Percentiles rank a stretch among this genome's conserved stretches.
phyloP scores from a whole-genome alignment of 2,888 invertebrate genomes.

The Zygogramma bicolorata region DNA sequence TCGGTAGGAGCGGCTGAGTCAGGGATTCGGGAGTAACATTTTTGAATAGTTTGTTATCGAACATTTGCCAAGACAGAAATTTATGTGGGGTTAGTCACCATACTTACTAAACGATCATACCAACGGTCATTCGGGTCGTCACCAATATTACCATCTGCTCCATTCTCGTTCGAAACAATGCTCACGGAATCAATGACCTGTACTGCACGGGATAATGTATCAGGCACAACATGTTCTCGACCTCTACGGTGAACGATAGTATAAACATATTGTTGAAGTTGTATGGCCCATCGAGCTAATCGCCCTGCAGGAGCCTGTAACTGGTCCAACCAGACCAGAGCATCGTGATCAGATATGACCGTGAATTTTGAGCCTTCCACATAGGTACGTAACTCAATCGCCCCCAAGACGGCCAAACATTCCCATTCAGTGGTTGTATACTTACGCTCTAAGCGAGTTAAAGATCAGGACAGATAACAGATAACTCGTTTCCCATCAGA shows the following conservation, averaged over 20 bases:
- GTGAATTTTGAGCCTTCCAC: background rate
- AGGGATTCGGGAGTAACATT: background rate
- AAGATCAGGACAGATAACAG: background rate
- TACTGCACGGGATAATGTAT: slow-evolving; percentile 34
- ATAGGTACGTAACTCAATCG: background rate
- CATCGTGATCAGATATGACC: background rate
- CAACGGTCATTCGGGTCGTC: background rate
- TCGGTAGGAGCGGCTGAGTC: background rate
- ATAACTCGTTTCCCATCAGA: background rate
- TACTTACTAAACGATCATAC: background rate
- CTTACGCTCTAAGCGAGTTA: background rate
- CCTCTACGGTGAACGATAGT: slow-evolving; percentile 28
- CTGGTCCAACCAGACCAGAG: background rate
- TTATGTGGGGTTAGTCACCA: background rate
- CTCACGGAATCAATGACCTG: background rate
- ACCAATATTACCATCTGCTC: background rate
- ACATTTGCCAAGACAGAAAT: background rate
- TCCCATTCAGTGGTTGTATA: background rate
- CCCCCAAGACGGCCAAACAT: slow-evolving; percentile 6
- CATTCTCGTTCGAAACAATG: background rate
- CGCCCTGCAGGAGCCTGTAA: background rate
- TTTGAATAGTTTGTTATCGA: background rate
- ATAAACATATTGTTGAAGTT: slow-evolving; percentile 10
- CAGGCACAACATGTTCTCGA: slow-evolving; percentile 38
- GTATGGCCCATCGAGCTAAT: slow-evolving; percentile 5